Evolutionary conservation across 2,797 vertebrate species (phyloP).

Genomic region (Acanthopagrus latus): DNA sequence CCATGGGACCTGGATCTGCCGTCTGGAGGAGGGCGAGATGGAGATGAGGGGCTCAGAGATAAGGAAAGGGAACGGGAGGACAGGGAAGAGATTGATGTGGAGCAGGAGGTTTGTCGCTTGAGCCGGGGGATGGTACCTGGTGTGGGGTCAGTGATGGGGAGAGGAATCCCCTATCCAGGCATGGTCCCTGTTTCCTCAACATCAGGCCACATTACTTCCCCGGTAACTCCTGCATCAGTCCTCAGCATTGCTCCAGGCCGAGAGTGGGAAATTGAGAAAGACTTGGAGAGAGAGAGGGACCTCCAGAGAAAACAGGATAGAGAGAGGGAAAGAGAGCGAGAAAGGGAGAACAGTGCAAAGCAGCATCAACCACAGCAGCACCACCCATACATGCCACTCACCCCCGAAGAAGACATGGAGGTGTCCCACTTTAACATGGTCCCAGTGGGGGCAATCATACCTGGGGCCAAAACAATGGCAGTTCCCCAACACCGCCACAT

Average conservation of each 20-base stretch:
- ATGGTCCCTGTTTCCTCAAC: conserved; percentile 75
- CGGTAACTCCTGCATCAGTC: conserved; percentile 76
- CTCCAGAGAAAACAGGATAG: conserved; percentile 76
- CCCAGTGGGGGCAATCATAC: conserved; percentile 78
- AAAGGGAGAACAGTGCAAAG: conserved; percentile 68
- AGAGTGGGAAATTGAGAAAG: conserved; percentile 83
- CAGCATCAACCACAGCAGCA: conserved; percentile 72
- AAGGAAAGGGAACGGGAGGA: conserved; percentile 78
- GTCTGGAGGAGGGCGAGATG: conserved; percentile 61
- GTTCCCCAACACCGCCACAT: conserved; percentile 85
- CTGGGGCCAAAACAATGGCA: conserved; percentile 80
- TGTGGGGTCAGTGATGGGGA: conserved; percentile 70
- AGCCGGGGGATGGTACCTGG: conserved; percentile 76
- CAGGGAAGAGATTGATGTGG: conserved; percentile 84
- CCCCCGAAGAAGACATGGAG: conserved; percentile 91
- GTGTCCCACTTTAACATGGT: conserved; percentile 91
- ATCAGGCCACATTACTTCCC: conserved; percentile 75
- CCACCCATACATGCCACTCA: conserved; percentile 83
- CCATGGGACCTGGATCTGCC: conserved; percentile 88
- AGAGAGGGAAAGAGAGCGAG: conserved; percentile 74
- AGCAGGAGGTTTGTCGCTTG: conserved; percentile 81
- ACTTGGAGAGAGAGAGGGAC: conserved; percentile 77
- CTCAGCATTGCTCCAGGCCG: conserved; percentile 76
- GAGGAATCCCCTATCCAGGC: conserved; percentile 73
- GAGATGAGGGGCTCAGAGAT: conserved; percentile 62